These are phyloP conservation scores for Bolinopsis microptera DNA, from an alignment of 37 sponge, comb jelly and placozoan species.

Conservation along the genomic window DNA sequence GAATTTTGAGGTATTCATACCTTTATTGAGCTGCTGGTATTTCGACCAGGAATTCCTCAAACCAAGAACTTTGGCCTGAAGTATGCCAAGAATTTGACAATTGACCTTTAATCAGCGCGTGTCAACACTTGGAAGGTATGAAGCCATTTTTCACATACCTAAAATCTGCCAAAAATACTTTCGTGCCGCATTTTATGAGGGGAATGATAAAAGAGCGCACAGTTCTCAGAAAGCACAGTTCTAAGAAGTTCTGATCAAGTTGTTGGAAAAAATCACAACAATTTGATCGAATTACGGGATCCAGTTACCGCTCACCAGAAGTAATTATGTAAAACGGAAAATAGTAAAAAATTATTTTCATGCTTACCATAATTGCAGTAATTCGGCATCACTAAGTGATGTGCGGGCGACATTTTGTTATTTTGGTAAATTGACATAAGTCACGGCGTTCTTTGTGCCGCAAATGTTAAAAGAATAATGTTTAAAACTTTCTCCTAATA, in stretches of 20 bases:
- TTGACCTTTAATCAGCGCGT: background rate
- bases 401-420: background rate
- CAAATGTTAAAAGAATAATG: background rate
- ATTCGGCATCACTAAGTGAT: background rate
- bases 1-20: background rate
- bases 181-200: background rate
- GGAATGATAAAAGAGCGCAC: background rate
- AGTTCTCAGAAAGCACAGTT: background rate
- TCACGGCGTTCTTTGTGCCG: background rate
- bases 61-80: background rate
- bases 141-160: background rate
- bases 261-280: background rate
- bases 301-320: too few relatives aligned
- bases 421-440: background rate
- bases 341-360: background rate
- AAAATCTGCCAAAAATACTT: background rate
- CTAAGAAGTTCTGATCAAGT: background rate
- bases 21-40: background rate
- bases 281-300: background rate
- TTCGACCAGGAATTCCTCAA: background rate
- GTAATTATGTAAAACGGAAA: background rate
- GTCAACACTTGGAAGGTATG: background rate
- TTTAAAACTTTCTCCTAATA: background rate
- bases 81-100: background rate
- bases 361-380: background rate